Percentiles rank a stretch among this genome's conserved stretches.
phyloP scores from a whole-genome alignment of 1,140 invertebrate genomes.

The Condylostylus longicornis region DNA sequence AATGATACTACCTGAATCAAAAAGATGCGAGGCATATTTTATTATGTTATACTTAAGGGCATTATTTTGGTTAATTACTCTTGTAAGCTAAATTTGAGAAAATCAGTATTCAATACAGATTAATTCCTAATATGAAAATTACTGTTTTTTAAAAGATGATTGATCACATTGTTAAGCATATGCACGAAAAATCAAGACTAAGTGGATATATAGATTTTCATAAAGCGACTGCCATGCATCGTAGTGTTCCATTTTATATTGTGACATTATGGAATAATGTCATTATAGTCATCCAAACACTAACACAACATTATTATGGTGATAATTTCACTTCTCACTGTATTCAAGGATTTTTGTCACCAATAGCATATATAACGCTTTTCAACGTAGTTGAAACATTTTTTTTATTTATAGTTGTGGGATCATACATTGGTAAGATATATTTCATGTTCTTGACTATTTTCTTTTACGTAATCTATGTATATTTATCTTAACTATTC shows the following conservation, averaged over 20 bases:
- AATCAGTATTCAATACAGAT: neutral
- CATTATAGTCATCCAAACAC: constrained; percentile 40
- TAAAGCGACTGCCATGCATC: constrained; percentile 41
- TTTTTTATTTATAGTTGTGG: constrained; percentile 38
- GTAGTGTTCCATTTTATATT: constrained; percentile 43
- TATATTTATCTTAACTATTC: neutral
- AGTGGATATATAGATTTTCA: constrained; percentile 52
- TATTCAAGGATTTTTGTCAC: constrained; percentile 37
- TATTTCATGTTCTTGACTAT: neutral
- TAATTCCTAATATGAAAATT: neutral
- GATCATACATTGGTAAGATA: constrained; percentile 45
- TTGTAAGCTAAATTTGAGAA: constrained; percentile 28
- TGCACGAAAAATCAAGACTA: constrained; percentile 42
- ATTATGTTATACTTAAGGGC: constrained; percentile 47
- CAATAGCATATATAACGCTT: constrained; percentile 40
- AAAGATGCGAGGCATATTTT: constrained; percentile 48
- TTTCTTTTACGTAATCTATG: neutral
- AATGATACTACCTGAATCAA: constrained; percentile 36
- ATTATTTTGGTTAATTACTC: constrained; percentile 43
- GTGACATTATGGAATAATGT: constrained; percentile 45
- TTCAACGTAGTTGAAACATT: constrained; percentile 40
- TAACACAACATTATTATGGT: constrained; percentile 47
- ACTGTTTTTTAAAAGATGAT: constrained; percentile 31
- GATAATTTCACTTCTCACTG: constrained; percentile 43
- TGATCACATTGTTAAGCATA: constrained; percentile 40